Evolutionary conservation across 2,888 invertebrate species (phyloP).

Genomic region (Chymomyza caudatula): DNA sequence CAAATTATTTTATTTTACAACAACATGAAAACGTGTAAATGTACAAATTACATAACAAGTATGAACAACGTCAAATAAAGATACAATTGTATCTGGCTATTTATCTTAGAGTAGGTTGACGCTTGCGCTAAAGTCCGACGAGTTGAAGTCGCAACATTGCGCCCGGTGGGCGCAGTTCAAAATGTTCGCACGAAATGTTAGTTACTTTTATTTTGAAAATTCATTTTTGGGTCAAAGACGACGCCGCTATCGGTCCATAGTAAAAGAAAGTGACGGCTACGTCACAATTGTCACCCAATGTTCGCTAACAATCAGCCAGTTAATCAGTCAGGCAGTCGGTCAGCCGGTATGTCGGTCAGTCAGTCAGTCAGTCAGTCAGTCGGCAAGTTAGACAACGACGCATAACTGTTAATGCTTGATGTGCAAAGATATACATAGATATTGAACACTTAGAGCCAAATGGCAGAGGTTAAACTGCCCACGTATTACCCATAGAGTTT

Average conservation of each 20-base stretch:
- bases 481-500: not conserved
- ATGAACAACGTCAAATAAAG: slow-evolving; percentile 39
- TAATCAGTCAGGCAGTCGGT: not conserved
- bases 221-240: slow-evolving; percentile 27
- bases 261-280: slow-evolving; percentile 33
- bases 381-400: not conserved
- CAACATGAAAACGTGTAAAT: slow-evolving; percentile 50
- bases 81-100: slow-evolving; percentile 64
- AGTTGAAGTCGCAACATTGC: slow-evolving; percentile 1
- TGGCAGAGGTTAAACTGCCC: slow-evolving; percentile 22
- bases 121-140: slow-evolving; percentile 3
- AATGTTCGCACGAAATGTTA: slow-evolving; percentile 47
- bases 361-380: not conserved
- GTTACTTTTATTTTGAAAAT: not conserved
- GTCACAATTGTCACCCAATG: not conserved
- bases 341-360: not conserved
- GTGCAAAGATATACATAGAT: not conserved
- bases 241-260: slow-evolving; percentile 16
- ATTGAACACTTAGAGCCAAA: slow-evolving; percentile 57
- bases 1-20: slow-evolving; percentile 28
- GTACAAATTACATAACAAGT: slow-evolving; percentile 57
- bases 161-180: slow-evolving; percentile 29
- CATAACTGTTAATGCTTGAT: not conserved
- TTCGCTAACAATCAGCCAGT: not conserved
- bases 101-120: slow-evolving; percentile 37